Base-by-base conservation (phyloP, 1,140 invertebrate species). In the Drosophila mauritiana region DNA sequence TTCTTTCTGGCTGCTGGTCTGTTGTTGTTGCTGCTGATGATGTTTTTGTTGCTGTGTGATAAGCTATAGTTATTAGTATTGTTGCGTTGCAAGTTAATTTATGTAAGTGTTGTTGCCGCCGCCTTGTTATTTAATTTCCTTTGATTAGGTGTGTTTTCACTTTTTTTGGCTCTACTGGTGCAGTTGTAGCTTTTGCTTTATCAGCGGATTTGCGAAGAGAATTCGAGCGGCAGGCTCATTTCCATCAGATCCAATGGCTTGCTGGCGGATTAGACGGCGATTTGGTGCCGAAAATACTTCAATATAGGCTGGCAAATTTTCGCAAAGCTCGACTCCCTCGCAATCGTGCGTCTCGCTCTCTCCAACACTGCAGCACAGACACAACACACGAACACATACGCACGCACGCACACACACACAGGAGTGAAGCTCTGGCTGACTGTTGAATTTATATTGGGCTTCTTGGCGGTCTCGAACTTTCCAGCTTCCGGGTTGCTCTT, bases 11-110 rank as follows among this genome's bases (percentile, higher is more conserved):
- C 57, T 58, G 64, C 45, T 46, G 56, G 48, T 51, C 13, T 27
- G 42, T 17, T 70, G 15, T 27, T 68, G 22, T 39, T 46, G 15
- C 8, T 45, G 42, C 13, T 37, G 48, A 3, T 55, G 20, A 13
- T 56, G 61, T 37, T 74, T 27, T 52, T 57, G 61, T 43, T 76
- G 27, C 52, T 49, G 55, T 73, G 64, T 88, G 82, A 86, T 86
- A 86, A 86, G 82, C 78, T 78, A 82, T 85, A 86, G 82, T 85
- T 86, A 63, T 75, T 78, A 46, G 46, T 86, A 68, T 80, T 80
- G 63, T 42, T 45, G 48, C 31, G 20, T 27, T 70, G 42, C 45
- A 36, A 31, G 42, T 69, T 75, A 77, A 77, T 69, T 77, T 77
- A 77, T 88, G 70, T 79, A 68, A 74, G 62, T 70, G 80, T 62